These are phyloP conservation scores for Cydia strobilella DNA, from an alignment of 1,140 invertebrate species.

Conservation along the genomic window DNA sequence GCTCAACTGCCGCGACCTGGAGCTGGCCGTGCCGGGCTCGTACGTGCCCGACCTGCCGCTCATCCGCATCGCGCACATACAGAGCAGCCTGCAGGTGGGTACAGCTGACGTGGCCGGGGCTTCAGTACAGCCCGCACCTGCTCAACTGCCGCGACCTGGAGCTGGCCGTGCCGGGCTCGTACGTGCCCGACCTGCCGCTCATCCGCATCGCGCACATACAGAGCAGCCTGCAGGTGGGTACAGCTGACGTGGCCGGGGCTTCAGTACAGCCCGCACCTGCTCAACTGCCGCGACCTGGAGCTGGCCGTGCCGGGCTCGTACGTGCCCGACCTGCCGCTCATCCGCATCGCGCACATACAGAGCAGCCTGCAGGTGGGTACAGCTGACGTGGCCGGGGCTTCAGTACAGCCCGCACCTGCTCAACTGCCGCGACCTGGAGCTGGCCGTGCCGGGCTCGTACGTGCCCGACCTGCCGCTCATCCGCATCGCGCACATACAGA, in stretches of 20 bases:
- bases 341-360: slow-evolving; percentile 85
- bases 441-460: slow-evolving; percentile 98
- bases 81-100: slow-evolving; percentile 89
- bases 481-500: slow-evolving; percentile 91
- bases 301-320: slow-evolving; percentile 94
- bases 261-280: neutral
- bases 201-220: slow-evolving; percentile 85
- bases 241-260: neutral
- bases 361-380: too few species aligned
- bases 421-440: slow-evolving; percentile 93
- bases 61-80: slow-evolving; percentile 84
- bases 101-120: slow-evolving; percentile 62
- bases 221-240: too few species aligned
- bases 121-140: neutral
- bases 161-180: neutral
- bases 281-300: neutral
- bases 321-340: neutral
- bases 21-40: slow-evolving; percentile 90
- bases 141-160: neutral
- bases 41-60: slow-evolving; percentile 79
- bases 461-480: slow-evolving; percentile 93
- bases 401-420: slow-evolving; percentile 97
- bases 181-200: neutral
- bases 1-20: neutral
- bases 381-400: slow-evolving; percentile 92